Base-by-base conservation (phyloP, 1,140 invertebrate species). In the Callitettix versicolor region DNA sequence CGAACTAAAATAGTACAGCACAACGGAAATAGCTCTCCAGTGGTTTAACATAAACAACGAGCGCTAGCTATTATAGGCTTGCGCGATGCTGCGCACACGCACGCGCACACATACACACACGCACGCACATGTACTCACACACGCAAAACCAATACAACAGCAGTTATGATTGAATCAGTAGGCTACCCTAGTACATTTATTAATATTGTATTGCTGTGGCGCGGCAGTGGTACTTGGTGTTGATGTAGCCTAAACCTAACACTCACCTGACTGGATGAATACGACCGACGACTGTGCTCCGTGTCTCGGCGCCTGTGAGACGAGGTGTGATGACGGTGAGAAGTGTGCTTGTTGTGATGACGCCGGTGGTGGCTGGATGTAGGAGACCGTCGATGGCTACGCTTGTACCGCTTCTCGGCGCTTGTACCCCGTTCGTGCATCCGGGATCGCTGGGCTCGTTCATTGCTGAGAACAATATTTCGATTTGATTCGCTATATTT, bases 361-460 rank as follows among this genome's bases (percentile, higher is more conserved):
- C 66, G 65, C 73, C 72, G 59, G 56, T 59, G 56, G n/a, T 51
- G 42, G 33, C 75, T 76, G 24, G 69, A 72, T 18, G 76, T 78
- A 3, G 78, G 78, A 17, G 79, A 80, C 50, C 78, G 70, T 14
- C 78, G 71, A 62, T 79, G 73, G 52, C 76, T 79, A 7, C 79
- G 72, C 51, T 81, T 80, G 68, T 79, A 81, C 6, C 79, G 75
- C 2, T 77, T 70, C 61, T 80, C 79, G 33, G 74, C 75, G 49
- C 74, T 79, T 0, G 76, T 77, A 11, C 77, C 77, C 11, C 77
- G 71, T 55, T 80, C 77, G 66, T 80, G 78, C 46, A 78, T 74
- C 15, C 78, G 70, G 1, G 76, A 78, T 52, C 79, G 71, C 60
- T 80, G 69, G 26, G 75, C 74, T 55, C 79, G 70, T 64, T 79